Evolutionary conservation across 2,113 vertebrate species (phyloP).

Genomic region (Cyanoliseus patagonus): DNA sequence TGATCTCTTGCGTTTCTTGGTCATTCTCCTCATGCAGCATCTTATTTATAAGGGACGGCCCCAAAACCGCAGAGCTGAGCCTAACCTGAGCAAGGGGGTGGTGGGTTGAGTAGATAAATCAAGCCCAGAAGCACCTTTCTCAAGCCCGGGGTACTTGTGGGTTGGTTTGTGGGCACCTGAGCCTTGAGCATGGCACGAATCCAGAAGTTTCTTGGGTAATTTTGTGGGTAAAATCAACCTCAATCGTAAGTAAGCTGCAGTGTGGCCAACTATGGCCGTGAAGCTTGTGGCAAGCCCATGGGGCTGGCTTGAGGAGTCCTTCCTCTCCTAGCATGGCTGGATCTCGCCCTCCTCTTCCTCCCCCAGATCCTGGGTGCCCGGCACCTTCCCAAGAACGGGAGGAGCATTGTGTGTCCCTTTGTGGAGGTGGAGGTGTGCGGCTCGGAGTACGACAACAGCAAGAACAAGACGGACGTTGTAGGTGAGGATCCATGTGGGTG

Average conservation of each 20-base stretch:
- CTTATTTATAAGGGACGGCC: background rate
- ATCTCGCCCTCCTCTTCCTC: background rate
- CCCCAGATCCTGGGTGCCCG: slow-evolving; percentile 82
- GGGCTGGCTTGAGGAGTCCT: background rate
- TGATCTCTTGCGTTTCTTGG: background rate
- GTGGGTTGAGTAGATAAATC: background rate
- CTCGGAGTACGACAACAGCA: slow-evolving; percentile 83
- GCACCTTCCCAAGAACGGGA: slow-evolving; percentile 85
- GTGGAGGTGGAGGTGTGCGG: slow-evolving; percentile 87
- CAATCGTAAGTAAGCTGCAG: background rate
- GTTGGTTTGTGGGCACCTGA: background rate
- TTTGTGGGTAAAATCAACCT: background rate
- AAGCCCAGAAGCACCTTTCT: background rate
- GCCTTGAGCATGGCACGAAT: background rate
- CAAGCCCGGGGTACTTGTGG: background rate
- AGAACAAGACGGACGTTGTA: slow-evolving; percentile 84
- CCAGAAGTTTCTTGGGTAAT: background rate
- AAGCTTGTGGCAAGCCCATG: background rate
- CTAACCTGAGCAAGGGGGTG: background rate
- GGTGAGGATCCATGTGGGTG: slow-evolving; percentile 14
- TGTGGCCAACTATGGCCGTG: background rate
- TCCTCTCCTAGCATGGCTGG: background rate
- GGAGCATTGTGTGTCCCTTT: slow-evolving; percentile 87
- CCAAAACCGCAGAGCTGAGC: background rate
- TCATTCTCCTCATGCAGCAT: background rate